Percentiles rank a stretch among this genome's conserved stretches.
Evolutionary conservation across 2,888 invertebrate genomes (phyloP).

Genomic region (Rhorus exstirpatorius): DNA sequence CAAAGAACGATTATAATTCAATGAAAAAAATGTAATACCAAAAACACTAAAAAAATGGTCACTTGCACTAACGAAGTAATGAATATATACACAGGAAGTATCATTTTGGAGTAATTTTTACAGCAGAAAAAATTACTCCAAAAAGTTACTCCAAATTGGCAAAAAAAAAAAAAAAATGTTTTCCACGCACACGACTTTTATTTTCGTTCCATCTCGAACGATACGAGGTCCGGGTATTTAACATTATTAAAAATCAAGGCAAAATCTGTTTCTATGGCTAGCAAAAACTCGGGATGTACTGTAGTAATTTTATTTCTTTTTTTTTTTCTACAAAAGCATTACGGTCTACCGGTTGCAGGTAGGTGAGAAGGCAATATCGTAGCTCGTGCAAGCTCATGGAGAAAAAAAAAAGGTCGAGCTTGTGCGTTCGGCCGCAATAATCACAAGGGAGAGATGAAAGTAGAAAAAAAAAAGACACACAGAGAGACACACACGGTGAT

Average conservation of each 20-base stretch:
- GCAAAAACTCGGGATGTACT: constrained; percentile 7
- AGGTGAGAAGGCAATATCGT: constrained; percentile 31
- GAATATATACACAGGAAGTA: no score
- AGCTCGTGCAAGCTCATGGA: constrained; percentile 60
- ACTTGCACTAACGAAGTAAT: no score
- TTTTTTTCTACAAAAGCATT: constrained; percentile 53
- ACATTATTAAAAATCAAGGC: neutral
- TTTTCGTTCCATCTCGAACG: no score
- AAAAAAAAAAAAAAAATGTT: no score
- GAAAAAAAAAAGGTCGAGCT: constrained; percentile 48
- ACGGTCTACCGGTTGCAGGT: constrained; percentile 42
- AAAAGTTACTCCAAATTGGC: no score
- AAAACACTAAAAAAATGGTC: no score
- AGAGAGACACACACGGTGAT: constrained; percentile 2
- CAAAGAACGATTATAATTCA: no score
- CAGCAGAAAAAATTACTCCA: no score
- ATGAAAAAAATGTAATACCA: no score
- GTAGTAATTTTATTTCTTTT: constrained; percentile 20
- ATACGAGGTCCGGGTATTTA: no score
- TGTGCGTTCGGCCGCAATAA: constrained; percentile 59
- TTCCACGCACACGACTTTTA: no score
- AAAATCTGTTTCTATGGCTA: neutral
- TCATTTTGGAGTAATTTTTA: no score
- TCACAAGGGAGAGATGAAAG: constrained; percentile 51
- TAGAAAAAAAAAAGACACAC: constrained; percentile 30